Conservation (phyloP, 2,888 invertebrate genomes). For the Deroplatys truncata region DNA sequence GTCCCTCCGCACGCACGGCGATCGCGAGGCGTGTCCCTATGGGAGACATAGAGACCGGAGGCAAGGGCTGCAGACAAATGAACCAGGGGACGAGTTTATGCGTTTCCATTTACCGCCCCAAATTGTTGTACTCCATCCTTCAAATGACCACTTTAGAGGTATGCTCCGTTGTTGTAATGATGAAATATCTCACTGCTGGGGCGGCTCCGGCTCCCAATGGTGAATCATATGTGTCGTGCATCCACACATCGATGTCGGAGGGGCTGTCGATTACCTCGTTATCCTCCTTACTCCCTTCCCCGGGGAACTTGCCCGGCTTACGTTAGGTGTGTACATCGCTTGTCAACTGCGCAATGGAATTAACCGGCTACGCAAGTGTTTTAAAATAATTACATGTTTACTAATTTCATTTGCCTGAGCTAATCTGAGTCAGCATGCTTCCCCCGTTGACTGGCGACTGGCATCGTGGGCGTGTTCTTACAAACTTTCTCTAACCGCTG, state of each 20-base stretch:
- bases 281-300: background rate
- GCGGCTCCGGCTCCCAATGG: conserved; percentile 35
- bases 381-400: background rate
- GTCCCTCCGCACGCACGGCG: background rate
- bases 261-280: conserved; percentile 30
- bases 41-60: background rate
- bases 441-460: fast-evolving
- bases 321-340: background rate
- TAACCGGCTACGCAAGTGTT: background rate
- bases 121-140: conserved; percentile 35
- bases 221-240: conserved; percentile 46
- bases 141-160: conserved; percentile 53
- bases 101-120: conserved; percentile 31
- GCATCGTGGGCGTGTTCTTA: too few relatives aligned
- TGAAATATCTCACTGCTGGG: conserved; percentile 51
- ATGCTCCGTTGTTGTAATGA: conserved; percentile 47
- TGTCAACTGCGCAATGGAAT: background rate
- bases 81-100: conserved; percentile 31
- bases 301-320: background rate
- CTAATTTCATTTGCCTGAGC: background rate
- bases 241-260: conserved; percentile 26
- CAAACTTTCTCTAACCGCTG: too few relatives aligned
- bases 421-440: background rate
- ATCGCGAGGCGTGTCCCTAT: background rate
- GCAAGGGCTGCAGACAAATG: conserved; percentile 25